phyloP scores from a whole-genome alignment of 1,140 invertebrate genomes.

The Drosophila nigrodunni region DNA sequence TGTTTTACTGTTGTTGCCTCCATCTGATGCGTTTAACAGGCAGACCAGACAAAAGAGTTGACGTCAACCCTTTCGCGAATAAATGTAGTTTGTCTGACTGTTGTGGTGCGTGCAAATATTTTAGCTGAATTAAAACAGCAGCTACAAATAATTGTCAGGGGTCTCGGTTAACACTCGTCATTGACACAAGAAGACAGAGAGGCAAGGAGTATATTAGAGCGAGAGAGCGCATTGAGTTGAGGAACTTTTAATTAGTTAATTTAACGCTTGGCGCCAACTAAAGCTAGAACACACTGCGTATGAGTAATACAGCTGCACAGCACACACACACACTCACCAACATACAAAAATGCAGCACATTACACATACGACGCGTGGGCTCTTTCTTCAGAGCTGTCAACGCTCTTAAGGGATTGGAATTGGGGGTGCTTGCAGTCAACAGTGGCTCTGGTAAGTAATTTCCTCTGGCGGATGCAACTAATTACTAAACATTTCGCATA shows the following conservation, averaged over 20 bases:
- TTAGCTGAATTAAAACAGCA: slow-evolving; percentile 51
- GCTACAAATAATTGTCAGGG: slow-evolving; percentile 50
- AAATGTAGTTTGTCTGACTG: slow-evolving; percentile 35
- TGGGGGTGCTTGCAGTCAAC: slow-evolving; percentile 25
- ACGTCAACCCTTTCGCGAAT: slow-evolving; percentile 34
- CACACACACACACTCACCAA: neutral
- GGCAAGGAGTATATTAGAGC: neutral
- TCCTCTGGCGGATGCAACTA: slow-evolving; percentile 81
- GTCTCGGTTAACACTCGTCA: slow-evolving; percentile 25
- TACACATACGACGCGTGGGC: slow-evolving; percentile 32
- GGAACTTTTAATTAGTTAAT: slow-evolving; percentile 83
- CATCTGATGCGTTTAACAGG: slow-evolving; percentile 55
- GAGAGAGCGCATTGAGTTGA: slow-evolving; percentile 48
- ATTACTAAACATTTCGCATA: slow-evolving; percentile 84
- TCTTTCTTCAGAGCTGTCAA: slow-evolving; percentile 67
- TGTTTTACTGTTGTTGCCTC: slow-evolving; percentile 47
- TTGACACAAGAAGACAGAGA: neutral
- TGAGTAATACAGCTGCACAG: slow-evolving; percentile 62
- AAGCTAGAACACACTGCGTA: slow-evolving; percentile 62
- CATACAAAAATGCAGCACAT: neutral
- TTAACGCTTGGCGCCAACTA: slow-evolving; percentile 72
- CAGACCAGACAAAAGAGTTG: slow-evolving; percentile 11
- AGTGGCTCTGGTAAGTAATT: slow-evolving; percentile 68
- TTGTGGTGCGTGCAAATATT: slow-evolving; percentile 49
- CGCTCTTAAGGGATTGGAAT: slow-evolving; percentile 38